phyloP scores from a whole-genome alignment of 1,140 invertebrate species.

The Zaprionus gabonicus region DNA sequence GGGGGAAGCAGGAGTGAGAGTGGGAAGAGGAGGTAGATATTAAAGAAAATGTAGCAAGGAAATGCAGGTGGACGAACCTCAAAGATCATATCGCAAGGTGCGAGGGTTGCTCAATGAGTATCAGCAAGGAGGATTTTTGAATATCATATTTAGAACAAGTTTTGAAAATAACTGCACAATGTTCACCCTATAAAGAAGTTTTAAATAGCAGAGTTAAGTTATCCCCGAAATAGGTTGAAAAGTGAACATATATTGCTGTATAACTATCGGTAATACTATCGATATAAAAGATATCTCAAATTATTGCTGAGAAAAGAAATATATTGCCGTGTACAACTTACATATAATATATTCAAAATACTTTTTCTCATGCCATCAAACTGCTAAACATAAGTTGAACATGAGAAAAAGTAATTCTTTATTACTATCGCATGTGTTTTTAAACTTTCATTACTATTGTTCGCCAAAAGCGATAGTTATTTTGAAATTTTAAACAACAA shows the following conservation, averaged over 20 bases:
- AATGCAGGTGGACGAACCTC: conserved; percentile 22
- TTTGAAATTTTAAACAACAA: too few relatives aligned
- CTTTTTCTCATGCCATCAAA: too few relatives aligned
- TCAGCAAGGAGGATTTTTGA: neutral
- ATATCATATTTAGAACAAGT: neutral
- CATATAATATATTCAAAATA: too few relatives aligned
- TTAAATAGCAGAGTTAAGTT: too few relatives aligned
- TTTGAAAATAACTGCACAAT: neutral
- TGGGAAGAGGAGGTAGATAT: neutral
- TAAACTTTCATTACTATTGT: too few relatives aligned
- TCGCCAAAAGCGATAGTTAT: too few relatives aligned
- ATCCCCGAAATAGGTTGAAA: neutral
- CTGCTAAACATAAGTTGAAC: too few relatives aligned
- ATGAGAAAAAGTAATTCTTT: too few relatives aligned
- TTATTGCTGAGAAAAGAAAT: too few relatives aligned
- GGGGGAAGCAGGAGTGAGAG: neutral
- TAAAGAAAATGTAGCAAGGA: neutral
- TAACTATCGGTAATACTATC: neutral
- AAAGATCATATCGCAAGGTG: conserved; percentile 64
- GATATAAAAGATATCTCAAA: neutral
- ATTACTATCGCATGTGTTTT: too few relatives aligned
- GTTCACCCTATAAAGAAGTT: too few relatives aligned
- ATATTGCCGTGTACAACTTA: too few relatives aligned
- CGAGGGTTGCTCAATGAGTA: conserved; percentile 29
- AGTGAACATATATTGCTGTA: neutral